These are phyloP conservation scores for Luscinia megarhynchos DNA, from an alignment of 2,797 vertebrate species.

Conservation along the genomic window DNA sequence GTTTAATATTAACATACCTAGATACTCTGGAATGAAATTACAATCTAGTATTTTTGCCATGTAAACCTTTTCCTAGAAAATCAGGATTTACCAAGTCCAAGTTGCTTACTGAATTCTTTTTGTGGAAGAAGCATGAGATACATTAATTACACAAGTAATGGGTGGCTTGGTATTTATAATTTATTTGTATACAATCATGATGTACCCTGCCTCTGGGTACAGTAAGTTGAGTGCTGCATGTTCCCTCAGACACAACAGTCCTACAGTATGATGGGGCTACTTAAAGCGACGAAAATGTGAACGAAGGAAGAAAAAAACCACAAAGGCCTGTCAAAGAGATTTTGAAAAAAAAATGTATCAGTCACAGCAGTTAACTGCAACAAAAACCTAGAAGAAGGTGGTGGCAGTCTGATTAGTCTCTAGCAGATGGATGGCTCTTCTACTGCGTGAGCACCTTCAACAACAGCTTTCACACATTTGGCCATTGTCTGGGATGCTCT, in stretches of 20 bases:
- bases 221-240: conserved; percentile 25
- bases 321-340: neutral
- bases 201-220: conserved; percentile 24
- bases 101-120: neutral
- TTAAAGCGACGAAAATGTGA: conserved; percentile 40
- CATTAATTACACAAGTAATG: conserved; percentile 5
- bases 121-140: neutral
- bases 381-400: neutral
- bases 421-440: conserved; percentile 95
- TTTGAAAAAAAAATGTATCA: neutral
- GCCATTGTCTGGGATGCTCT: conserved; percentile 99
- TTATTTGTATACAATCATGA: conserved; percentile 64
- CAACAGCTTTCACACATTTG: conserved; percentile 96
- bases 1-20: neutral
- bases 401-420: neutral
- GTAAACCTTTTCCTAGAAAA: neutral
- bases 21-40: neutral
- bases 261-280: conserved; percentile 41
- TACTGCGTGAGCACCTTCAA: conserved; percentile 91
- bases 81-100: neutral
- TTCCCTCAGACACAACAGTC: conserved; percentile 56
- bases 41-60: neutral
- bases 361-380: conserved; percentile 32
- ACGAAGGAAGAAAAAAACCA: neutral
- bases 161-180: conserved; percentile 69